Evolutionary conservation across 2,113 vertebrate genomes (phyloP), one percentile per base, ranked within the genome.

Genomic region (Centropus unirufus): DNA sequence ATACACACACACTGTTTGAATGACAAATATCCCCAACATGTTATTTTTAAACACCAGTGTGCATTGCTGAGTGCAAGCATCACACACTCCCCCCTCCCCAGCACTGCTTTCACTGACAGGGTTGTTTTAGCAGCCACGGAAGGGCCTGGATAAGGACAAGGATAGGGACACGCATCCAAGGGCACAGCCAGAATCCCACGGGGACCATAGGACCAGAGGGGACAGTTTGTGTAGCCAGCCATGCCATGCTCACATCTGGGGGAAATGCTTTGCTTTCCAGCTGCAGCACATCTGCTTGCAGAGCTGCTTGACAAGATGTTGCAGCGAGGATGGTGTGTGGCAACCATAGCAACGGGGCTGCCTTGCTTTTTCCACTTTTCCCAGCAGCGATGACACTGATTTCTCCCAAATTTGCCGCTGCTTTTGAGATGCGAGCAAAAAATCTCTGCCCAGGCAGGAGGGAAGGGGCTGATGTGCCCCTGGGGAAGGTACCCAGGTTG

Each of bases 321-420:
- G 23, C 24, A 14, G 34, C 1, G 1, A 91, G 79, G 76, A 85
- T 2, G 1, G 55, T 54, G 86, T 77, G 88, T 0, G 4, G 96
- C 92, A 95, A 70, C 92, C 96, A 97, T 93, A 55, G 94, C 95
- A 97, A 94, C 86, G 0, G 73, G 34, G 47, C 94, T 93, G 89
- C 79, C 64, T 74, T 44, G 64, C 14, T 29, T 94, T 86, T 86
- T 47, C 63, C 39, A 83, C n/a, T 63, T 86, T 78, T 70, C 73
- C 40, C 47, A 26, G 78, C 54, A 85, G 30, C 64, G 84, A 63
- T 2, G 0, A 44, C 9, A 9, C 23, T 6, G 40, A 40, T 90
- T 90, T 59, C 66, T 90, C 75, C 54, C 74, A 76, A 61, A 76
- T 69, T 32, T 47, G 15, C 62, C 59, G 62, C 47, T 91, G 66